Conservation (phyloP, 2,888 invertebrate genomes). For the Cephus pygmeus region DNA sequence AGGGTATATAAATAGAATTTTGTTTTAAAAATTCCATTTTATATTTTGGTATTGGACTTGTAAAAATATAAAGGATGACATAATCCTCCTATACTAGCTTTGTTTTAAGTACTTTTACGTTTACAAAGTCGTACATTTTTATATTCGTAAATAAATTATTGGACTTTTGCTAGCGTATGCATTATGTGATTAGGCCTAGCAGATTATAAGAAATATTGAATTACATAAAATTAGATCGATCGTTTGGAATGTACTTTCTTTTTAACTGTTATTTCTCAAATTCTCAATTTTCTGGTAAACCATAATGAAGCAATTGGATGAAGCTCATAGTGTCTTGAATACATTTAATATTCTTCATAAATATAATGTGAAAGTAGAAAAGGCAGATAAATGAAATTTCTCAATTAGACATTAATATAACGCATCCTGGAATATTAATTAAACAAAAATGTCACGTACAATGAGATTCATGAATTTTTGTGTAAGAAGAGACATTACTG, state of each 20-base stretch:
- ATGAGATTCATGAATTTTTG: neutral
- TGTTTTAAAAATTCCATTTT: too few relatives aligned
- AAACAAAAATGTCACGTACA: neutral
- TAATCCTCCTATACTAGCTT: neutral
- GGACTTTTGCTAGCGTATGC: neutral
- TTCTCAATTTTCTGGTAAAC: neutral
- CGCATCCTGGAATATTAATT: neutral
- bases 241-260: neutral
- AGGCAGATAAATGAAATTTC: neutral
- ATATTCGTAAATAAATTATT: neutral
- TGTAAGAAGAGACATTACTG: neutral
- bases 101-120: neutral
- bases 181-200: too few relatives aligned
- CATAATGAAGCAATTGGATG: neutral
- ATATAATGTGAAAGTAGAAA: neutral
- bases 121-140: neutral
- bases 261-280: neutral
- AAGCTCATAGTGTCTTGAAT: neutral
- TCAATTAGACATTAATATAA: neutral
- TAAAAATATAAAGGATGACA: neutral
- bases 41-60: neutral
- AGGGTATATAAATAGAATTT: too few relatives aligned
- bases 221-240: neutral
- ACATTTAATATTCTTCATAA: neutral
- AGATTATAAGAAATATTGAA: neutral